Percentiles rank a stretch among this genome's conserved stretches.
These are phyloP conservation scores for Drosophila carrolli DNA, from an alignment of 1,140 invertebrate species.

Conservation along the genomic window DNA sequence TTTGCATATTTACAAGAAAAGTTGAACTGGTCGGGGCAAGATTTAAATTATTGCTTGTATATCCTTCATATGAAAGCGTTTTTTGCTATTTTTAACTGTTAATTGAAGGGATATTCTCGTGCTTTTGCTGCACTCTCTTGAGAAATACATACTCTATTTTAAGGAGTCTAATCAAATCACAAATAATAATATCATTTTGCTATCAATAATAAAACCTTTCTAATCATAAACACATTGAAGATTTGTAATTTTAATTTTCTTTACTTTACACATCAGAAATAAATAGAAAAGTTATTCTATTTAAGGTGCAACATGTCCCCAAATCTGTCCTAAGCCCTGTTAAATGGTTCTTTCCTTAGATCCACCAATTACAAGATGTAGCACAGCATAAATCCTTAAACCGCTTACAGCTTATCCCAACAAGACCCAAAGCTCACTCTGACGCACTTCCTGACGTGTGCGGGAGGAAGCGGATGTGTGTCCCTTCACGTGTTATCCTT, in stretches of 20 bases:
- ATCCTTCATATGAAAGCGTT: no score
- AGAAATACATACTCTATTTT: no score
- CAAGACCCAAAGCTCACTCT: constrained; percentile 43
- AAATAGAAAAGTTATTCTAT: neutral
- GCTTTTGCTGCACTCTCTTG: no score
- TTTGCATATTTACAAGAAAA: constrained; percentile 14
- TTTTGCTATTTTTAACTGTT: no score
- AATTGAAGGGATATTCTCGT: no score
- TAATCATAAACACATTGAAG: no score
- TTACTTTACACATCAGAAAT: no score
- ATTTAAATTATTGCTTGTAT: no score
- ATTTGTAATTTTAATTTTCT: no score
- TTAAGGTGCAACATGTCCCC: neutral
- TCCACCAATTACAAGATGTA: constrained; percentile 24
- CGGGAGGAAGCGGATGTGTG: constrained; percentile 21
- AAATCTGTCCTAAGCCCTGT: constrained; percentile 10
- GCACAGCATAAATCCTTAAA: constrained; percentile 29
- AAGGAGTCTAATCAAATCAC: no score
- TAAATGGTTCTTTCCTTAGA: constrained; percentile 2
- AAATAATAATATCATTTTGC: no score
- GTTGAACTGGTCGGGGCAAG: neutral
- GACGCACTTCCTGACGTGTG: constrained; percentile 40
- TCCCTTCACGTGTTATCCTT: constrained; percentile 59
- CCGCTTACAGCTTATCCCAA: constrained; percentile 30
- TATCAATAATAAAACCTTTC: no score